A percentile compares a stretch with the other conserved stretches of the same genome.
Evolutionary conservation across 1,140 invertebrate genomes (phyloP).

Genomic region (Musca vetustissima): DNA sequence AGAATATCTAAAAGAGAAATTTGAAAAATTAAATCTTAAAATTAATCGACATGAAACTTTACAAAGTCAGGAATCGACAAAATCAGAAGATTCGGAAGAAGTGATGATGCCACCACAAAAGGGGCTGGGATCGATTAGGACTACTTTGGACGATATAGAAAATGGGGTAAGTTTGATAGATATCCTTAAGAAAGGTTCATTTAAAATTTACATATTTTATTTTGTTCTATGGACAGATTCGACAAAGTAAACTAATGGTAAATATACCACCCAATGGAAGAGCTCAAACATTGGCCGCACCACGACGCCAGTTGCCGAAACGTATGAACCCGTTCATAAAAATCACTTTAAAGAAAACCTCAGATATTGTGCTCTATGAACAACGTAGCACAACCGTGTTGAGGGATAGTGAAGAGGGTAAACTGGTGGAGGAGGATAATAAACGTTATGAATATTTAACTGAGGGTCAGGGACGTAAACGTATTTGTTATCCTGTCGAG

Average conservation of each 20-base stretch:
- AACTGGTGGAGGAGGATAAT: slow-evolving; percentile 62
- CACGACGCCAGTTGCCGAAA: not conserved
- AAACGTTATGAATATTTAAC: slow-evolving; percentile 66
- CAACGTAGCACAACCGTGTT: slow-evolving; percentile 64
- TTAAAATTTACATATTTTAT: too few species aligned
- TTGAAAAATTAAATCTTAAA: slow-evolving; percentile 12
- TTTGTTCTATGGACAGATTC: not conserved
- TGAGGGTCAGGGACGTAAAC: slow-evolving; percentile 62
- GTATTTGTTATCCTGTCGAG: slow-evolving; percentile 65
- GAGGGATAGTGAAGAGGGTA: slow-evolving; percentile 61
- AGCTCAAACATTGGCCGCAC: not conserved
- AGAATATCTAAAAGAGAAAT: slow-evolving; percentile 10
- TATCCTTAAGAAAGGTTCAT: too few species aligned
- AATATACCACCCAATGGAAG: not conserved
- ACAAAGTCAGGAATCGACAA: not conserved
- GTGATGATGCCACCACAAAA: not conserved
- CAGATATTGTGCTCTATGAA: slow-evolving; percentile 67
- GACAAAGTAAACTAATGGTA: not conserved
- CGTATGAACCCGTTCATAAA: slow-evolving; percentile 54
- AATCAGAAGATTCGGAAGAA: not conserved
- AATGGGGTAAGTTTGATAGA: slow-evolving; percentile 35
- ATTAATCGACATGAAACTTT: slow-evolving; percentile 9
- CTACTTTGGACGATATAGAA: slow-evolving; percentile 46
- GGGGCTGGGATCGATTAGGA: slow-evolving; percentile 40
- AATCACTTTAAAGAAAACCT: slow-evolving; percentile 66